These are phyloP conservation scores for Takifugu bimaculatus DNA, from an alignment of 2,113 vertebrate genomes.

Conservation along the genomic window DNA sequence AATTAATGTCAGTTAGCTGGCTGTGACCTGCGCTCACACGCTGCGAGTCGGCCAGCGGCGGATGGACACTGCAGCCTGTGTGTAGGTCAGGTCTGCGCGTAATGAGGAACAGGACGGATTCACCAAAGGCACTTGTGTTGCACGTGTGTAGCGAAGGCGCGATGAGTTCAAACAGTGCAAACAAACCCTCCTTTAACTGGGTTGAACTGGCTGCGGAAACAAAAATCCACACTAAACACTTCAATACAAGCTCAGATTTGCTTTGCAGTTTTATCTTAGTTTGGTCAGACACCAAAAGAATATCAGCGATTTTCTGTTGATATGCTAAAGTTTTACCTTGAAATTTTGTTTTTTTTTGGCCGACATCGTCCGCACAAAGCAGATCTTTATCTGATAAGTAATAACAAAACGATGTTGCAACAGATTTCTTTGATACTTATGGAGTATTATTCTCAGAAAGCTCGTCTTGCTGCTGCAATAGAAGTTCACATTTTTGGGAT, in stretches of 20 bases:
- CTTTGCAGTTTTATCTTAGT: background rate
- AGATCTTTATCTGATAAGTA: no score
- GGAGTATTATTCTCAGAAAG: conserved; percentile 1
- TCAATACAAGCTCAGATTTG: background rate
- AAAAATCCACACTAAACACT: conserved; percentile 6
- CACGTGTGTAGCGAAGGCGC: conserved; percentile 34
- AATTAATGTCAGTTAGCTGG: no score
- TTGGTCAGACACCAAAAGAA: no score
- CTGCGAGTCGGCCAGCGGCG: background rate
- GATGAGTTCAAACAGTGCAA: conserved; percentile 9
- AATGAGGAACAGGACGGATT: conserved; percentile 2
- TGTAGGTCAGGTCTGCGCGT: background rate
- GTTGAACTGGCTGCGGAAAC: background rate
- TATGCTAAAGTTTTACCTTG: no score
- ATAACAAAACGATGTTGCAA: background rate
- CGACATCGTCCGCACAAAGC: no score
- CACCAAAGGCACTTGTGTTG: conserved; percentile 55
- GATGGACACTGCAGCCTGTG: background rate
- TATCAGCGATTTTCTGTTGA: no score
- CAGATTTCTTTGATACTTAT: background rate
- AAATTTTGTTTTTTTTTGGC: no score
- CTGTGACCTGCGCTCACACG: background rate
- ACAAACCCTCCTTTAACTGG: background rate
- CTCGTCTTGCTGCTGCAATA: background rate
- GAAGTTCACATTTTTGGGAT: conserved; percentile 2